A percentile compares a stretch with the other conserved stretches of the same genome.
phyloP scores from a whole-genome alignment of 1,140 invertebrate genomes.

The Cydia splendana region DNA sequence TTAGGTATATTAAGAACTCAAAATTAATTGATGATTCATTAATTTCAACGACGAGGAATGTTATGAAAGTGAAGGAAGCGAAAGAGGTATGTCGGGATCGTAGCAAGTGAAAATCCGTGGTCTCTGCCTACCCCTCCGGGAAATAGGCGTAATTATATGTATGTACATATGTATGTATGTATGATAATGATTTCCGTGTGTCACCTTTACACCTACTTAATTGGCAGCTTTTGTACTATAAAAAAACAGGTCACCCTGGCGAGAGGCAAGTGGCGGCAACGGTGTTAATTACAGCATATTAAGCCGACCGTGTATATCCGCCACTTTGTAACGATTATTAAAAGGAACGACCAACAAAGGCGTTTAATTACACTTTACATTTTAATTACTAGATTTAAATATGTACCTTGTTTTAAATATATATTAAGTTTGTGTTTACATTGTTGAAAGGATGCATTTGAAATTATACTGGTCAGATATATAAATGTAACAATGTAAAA shows the following conservation, averaged over 20 bases:
- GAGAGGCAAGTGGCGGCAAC: not conserved
- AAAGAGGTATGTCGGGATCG: too few relatives aligned
- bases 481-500: too few relatives aligned
- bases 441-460: not conserved
- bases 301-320: not conserved
- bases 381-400: not conserved
- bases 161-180: too few relatives aligned
- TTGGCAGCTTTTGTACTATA: not conserved
- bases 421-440: not conserved
- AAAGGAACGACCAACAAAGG: not conserved
- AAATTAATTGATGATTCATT: too few relatives aligned
- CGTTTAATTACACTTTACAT: not conserved
- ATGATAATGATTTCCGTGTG: too few relatives aligned
- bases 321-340: slow-evolving; percentile 4
- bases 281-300: not conserved
- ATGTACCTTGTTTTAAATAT: not conserved
- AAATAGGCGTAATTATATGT: too few relatives aligned
- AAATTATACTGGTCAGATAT: not conserved
- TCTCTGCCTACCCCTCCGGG: too few relatives aligned
- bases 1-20: too few relatives aligned
- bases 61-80: too few relatives aligned
- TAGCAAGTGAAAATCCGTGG: too few relatives aligned
- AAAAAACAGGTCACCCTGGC: not conserved
- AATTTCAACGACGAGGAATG: too few relatives aligned
- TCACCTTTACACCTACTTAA: not conserved